These are phyloP conservation scores for Protodeltote pygarga DNA, from an alignment of 2,888 invertebrate species.

Conservation along the genomic window DNA sequence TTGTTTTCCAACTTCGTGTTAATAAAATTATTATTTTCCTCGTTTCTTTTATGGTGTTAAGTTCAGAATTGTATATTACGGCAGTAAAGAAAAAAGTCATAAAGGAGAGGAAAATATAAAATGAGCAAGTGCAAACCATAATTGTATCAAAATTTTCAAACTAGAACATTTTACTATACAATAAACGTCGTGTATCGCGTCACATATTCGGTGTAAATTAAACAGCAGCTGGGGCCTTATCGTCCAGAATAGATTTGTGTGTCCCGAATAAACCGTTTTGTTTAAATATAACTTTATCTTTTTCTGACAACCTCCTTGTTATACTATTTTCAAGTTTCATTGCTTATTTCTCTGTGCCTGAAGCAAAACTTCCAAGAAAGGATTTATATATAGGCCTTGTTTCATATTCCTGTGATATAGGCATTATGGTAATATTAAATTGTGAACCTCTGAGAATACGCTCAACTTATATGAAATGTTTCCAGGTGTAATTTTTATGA, in stretches of 20 bases:
- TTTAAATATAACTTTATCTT: slow-evolving; percentile 58
- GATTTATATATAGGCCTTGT: too few species aligned
- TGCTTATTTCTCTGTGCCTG: slow-evolving; percentile 50
- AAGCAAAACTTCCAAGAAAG: slow-evolving; percentile 46
- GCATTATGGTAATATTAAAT: slow-evolving; percentile 53
- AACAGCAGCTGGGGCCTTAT: slow-evolving; percentile 61
- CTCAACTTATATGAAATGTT: slow-evolving; percentile 51
- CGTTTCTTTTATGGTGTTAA: slow-evolving; percentile 8
- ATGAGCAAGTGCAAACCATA: slow-evolving; percentile 24
- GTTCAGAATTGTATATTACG: background rate
- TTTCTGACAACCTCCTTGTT: slow-evolving; percentile 28
- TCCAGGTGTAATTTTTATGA: slow-evolving; percentile 52
- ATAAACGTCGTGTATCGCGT: slow-evolving; percentile 44
- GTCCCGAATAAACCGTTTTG: slow-evolving; percentile 54
- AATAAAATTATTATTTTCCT: slow-evolving; percentile 3
- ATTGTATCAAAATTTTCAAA: slow-evolving; percentile 30
- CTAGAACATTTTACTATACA: slow-evolving; percentile 35
- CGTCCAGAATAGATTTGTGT: slow-evolving; percentile 65
- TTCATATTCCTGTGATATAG: too few species aligned
- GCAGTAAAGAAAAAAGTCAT: slow-evolving; percentile 19
- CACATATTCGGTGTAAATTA: slow-evolving; percentile 71
- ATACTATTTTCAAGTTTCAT: slow-evolving; percentile 52
- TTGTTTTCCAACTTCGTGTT: background rate
- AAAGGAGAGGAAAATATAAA: slow-evolving; percentile 31
- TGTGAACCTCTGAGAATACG: slow-evolving; percentile 31